phyloP scores from a whole-genome alignment of 2,113 vertebrate genomes.

The Xyrauchen texanus region DNA sequence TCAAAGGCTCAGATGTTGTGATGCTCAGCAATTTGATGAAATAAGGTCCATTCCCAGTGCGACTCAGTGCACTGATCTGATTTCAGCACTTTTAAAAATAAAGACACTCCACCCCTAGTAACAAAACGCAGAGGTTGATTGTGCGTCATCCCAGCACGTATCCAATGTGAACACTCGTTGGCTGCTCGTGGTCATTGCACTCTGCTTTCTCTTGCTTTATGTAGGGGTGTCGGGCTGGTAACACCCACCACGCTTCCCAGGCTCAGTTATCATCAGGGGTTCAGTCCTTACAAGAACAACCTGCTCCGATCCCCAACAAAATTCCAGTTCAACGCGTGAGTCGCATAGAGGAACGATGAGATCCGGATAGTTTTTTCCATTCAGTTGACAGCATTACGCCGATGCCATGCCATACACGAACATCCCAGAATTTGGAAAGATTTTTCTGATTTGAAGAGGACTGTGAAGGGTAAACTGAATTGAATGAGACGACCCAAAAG shows the following conservation, averaged over 20 bases:
- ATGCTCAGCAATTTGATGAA: constrained; percentile 15
- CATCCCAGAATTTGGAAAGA: background rate
- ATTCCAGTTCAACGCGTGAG: constrained; percentile 65
- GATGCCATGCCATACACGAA: background rate
- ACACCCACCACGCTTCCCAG: constrained; percentile 83
- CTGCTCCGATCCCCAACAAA: constrained; percentile 82
- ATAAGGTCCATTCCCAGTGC: constrained; percentile 1
- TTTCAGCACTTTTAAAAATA: constrained; percentile 41
- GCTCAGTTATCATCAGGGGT: constrained; percentile 86
- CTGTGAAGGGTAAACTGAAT: background rate
- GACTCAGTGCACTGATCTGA: constrained; percentile 21
- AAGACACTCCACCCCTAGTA: constrained; percentile 36
- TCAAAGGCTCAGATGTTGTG: background rate
- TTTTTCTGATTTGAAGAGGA: constrained; percentile 12
- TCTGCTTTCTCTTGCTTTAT: constrained; percentile 58
- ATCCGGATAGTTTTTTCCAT: constrained; percentile 18
- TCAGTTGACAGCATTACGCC: background rate
- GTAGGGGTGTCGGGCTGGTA: constrained; percentile 78
- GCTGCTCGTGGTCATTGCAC: constrained; percentile 30
- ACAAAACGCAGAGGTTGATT: constrained; percentile 34
- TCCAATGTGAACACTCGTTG: constrained; percentile 49
- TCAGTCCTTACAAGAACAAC: constrained; percentile 82
- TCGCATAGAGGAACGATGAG: background rate
- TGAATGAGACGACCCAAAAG: background rate
- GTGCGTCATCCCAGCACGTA: constrained; percentile 40